These are phyloP conservation scores for Typhlomys cinereus DNA, from an alignment of 2,113 vertebrate species.

Conservation along the genomic window DNA sequence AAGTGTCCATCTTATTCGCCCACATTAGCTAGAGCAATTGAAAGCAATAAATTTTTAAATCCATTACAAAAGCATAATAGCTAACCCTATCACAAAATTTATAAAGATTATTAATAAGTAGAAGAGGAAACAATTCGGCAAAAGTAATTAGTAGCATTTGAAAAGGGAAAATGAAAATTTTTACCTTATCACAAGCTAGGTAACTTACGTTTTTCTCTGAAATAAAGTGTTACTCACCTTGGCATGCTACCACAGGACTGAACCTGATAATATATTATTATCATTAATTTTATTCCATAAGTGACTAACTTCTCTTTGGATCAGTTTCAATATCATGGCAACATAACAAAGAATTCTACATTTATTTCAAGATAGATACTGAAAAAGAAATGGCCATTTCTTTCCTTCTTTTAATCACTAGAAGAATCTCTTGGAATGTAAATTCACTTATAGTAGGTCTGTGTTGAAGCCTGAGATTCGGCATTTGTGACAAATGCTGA, in stretches of 20 bases:
- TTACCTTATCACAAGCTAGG: background rate
- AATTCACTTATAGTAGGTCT: background rate
- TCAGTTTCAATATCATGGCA: slow-evolving; percentile 15
- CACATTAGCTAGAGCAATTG: slow-evolving; percentile 1
- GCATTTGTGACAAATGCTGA: slow-evolving; percentile 19
- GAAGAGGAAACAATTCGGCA: background rate
- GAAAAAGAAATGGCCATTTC: background rate
- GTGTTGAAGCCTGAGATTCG: background rate
- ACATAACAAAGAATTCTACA: slow-evolving; percentile 13
- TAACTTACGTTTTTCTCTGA: slow-evolving; percentile 42
- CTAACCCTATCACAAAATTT: slow-evolving; percentile 29
- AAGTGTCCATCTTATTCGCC: slow-evolving; percentile 16
- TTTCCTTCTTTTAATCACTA: slow-evolving; percentile 36
- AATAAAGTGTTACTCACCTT: slow-evolving; percentile 10
- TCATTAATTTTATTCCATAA: slow-evolving; percentile 23
- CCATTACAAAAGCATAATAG: slow-evolving; percentile 8
- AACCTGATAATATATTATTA: slow-evolving; percentile 32
- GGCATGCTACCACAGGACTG: background rate
- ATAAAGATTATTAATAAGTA: slow-evolving; percentile 5
- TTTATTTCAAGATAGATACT: slow-evolving; percentile 10
- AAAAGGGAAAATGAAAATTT: slow-evolving; percentile 2
- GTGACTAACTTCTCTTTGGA: background rate
- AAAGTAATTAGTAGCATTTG: slow-evolving; percentile 6
- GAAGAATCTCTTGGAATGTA: slow-evolving; percentile 6
- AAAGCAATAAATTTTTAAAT: slow-evolving; percentile 13